These are phyloP conservation scores for Dunckerocampus dactyliophorus DNA, from an alignment of 2,113 vertebrate genomes.

Conservation along the genomic window DNA sequence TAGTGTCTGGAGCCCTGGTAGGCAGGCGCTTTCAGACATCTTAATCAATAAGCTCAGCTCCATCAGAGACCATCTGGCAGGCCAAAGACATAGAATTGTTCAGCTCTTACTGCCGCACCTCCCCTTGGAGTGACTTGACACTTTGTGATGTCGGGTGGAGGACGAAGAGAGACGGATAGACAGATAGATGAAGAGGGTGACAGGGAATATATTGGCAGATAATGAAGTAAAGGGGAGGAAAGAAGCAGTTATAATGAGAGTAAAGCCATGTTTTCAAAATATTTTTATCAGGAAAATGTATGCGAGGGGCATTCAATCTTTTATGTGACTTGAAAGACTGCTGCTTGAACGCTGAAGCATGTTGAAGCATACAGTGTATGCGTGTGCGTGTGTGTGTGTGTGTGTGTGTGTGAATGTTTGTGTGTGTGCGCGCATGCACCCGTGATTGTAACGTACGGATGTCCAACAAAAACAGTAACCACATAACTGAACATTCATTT, in stretches of 20 bases:
- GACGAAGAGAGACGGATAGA: slow-evolving; percentile 45
- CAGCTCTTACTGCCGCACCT: slow-evolving; percentile 50
- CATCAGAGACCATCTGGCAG: slow-evolving; percentile 70
- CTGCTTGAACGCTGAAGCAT: slow-evolving; percentile 22
- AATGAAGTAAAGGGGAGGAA: slow-evolving; percentile 24
- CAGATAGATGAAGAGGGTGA: slow-evolving; percentile 51
- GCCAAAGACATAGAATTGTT: slow-evolving; percentile 67
- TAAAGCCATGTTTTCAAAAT: slow-evolving; percentile 26
- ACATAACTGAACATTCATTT: neutral
- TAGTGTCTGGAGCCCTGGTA: slow-evolving; percentile 50
- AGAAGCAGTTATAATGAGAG: slow-evolving; percentile 35
- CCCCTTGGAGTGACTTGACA: slow-evolving; percentile 64
- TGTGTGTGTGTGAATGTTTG: neutral
- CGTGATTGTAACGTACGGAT: neutral
- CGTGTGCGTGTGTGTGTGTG: slow-evolving; percentile 1
- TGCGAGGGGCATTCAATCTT: slow-evolving; percentile 22
- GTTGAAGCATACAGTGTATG: too few relatives aligned
- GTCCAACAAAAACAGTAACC: neutral
- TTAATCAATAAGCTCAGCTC: slow-evolving; percentile 71
- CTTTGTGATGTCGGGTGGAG: slow-evolving; percentile 45
- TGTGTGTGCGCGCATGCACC: neutral
- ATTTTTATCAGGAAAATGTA: slow-evolving; percentile 38
- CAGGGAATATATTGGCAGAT: slow-evolving; percentile 46
- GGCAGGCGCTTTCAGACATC: slow-evolving; percentile 66
- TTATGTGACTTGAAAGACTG: slow-evolving; percentile 32